Base-by-base conservation (phyloP, 2,113 vertebrate species). In the Tychaedon coryphoeus region DNA sequence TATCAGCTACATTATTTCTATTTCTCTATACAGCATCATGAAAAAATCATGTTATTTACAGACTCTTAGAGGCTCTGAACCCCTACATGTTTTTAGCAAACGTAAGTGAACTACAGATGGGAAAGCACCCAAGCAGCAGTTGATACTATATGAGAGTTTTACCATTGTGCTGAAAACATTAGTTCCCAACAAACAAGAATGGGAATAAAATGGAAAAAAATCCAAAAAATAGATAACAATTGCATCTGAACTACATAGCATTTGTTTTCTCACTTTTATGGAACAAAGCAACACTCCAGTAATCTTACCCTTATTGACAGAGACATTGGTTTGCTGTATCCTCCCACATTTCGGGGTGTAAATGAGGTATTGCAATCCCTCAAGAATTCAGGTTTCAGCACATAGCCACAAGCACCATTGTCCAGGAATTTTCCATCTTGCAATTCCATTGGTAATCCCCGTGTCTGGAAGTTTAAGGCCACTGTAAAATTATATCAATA, bases 401-500 rank as follows among this genome's bases (percentile, higher is more conserved):
- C 1, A 16, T 99, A 99, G 26, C 99, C 99, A 84, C 98, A 98
- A 25, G 98, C 96, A 47, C 99, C 99, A 56, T 99, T 99, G 97
- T 99, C 99, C 90, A 97, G 97, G 98, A 99, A 99, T 97, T 98
- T 98, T 31, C 99, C 99, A 57, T 97, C 96, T 79, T 99, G 98
- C 86, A 99, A 83, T 84, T 99, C 98, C 99, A 99, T 99, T 19
- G 97, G 91, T 42, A 97, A 4, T 88, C 98, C 98, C 0, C 90
- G 86, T 12, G 98, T 99, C 93, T 99, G 99, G 95, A 99, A 99
- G 97, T 99, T 99, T 83, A 99, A 97, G 45, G 99, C 98, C 98
- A 99, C 99, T 99, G 93, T 36, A 95, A 94, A 75, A 91, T 78
- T 23, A 58, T 50, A 67, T 71, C 71, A 47, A 70, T 86, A 87